Percentiles rank a stretch among this genome's conserved stretches.
phyloP scores from a whole-genome alignment of 2,113 vertebrate species.

The Thryonomys swinderianus region DNA sequence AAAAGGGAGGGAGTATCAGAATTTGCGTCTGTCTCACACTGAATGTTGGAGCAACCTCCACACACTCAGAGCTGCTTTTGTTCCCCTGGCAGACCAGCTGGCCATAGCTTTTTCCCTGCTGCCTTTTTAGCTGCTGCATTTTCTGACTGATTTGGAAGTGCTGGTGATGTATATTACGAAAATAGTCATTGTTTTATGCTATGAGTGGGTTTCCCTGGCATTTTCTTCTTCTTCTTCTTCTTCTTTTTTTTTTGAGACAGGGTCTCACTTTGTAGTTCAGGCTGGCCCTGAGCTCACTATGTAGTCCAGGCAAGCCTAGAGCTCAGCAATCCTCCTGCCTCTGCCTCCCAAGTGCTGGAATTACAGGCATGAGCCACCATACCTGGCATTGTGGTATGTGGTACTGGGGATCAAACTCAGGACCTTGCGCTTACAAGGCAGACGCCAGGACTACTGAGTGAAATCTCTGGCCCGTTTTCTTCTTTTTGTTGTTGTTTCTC shows the following conservation, averaged over 20 bases:
- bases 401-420: no score
- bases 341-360: no score
- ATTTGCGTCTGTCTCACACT: not conserved
- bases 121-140: not conserved
- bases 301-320: no score
- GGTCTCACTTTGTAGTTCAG: no score
- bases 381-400: no score
- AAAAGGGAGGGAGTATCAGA: not conserved
- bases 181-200: not conserved
- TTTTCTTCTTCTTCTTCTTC: not conserved
- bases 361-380: no score
- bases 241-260: no score
- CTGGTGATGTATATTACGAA: not conserved
- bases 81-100: not conserved
- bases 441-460: no score
- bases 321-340: no score
- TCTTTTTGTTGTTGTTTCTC: not conserved
- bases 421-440: no score
- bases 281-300: no score
- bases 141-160: not conserved
- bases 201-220: not conserved
- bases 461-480: not conserved
- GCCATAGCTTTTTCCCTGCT: not conserved
- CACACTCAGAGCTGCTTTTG: fast-evolving
- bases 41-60: not conserved